Evolutionary conservation across 2,888 invertebrate species (phyloP), one percentile per base, ranked within the genome.

Genomic region (Andrena marginata): DNA sequence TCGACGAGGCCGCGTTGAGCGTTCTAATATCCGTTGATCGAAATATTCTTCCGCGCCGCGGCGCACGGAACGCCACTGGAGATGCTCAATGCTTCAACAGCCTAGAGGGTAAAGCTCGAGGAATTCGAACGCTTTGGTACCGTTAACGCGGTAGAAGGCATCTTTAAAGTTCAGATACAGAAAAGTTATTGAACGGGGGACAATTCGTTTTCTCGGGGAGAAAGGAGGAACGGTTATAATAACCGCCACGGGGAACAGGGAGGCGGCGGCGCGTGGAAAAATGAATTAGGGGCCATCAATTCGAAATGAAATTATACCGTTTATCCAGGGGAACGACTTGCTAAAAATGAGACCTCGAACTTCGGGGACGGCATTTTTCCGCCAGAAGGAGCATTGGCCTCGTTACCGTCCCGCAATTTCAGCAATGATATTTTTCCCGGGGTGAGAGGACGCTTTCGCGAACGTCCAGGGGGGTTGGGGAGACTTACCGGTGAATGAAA

Each of bases 381-480:
- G 54, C 33, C 26, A 74, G 77, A 72, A 3, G 49, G 60, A 82
- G 63, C 81, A 62, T 60, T 16, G 72, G 23, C 68, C 60, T 70
- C 72, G 51, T 81, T 77, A 69, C 35, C 48, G 56, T 62, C 31
- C 26, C 49, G 62, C 59, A 79, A 75, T 79, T 84, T 82, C 68
- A 26, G 1, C 62, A 23, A 20, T 33, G 82, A 79, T 71, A 70
- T 67, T 71, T 75, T 56, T 67, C 10, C 35, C 64, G 29, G 31
- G 48, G 31, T 29, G 42, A 42, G 13, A 20, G 48, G 49, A 65
- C 23, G 49, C 51, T 65, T 10, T 26, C 42, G 31, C 29, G 60
- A 49, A n/a, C 29, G 31, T 10, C 13, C 56, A 8, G 5, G 10
- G 29, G 4, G 31, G 29, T 16, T 16, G 3, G 8, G 10, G 48